A percentile compares a stretch with the other conserved stretches of the same genome.
Evolutionary conservation across 2,113 vertebrate genomes (phyloP).

Genomic region (Aptenodytes forsteri): DNA sequence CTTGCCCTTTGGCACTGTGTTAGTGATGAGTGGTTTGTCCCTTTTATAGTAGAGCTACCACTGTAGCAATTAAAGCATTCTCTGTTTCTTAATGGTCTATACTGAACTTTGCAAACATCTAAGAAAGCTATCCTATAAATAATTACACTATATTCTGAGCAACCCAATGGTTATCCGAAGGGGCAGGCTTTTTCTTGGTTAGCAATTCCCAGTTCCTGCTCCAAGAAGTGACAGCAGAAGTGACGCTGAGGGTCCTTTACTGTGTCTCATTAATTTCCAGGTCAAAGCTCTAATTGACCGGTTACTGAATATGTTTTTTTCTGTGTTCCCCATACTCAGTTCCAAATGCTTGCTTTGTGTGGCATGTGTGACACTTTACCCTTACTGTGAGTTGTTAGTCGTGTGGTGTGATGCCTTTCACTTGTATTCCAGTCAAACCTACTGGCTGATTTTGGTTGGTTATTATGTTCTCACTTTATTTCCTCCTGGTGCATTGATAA

Average conservation of each 20-base stretch:
- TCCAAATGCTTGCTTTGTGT: not conserved
- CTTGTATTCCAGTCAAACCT: not conserved
- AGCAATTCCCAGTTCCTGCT: not conserved
- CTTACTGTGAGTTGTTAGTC: not conserved
- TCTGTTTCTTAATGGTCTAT: not conserved
- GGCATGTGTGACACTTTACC: not conserved
- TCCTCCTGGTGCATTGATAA: not conserved
- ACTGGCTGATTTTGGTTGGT: not conserved
- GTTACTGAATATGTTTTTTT: not conserved
- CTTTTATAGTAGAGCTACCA: not conserved
- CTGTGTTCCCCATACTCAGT: not conserved
- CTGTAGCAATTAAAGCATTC: not conserved
- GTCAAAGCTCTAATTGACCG: not conserved
- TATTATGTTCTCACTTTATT: not conserved
- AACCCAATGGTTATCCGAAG: not conserved
- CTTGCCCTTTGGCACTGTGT: not conserved
- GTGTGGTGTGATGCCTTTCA: not conserved
- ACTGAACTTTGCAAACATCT: not conserved
- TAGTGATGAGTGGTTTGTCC: not conserved
- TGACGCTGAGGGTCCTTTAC: not conserved
- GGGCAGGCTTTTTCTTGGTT: not conserved
- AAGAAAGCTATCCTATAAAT: not conserved
- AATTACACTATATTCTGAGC: not conserved
- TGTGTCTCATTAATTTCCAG: not conserved
- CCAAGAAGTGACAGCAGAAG: not conserved